A percentile compares a stretch with the other conserved stretches of the same genome.
Conservation (phyloP, 2,113 vertebrate species). For the Phaethon lepturus region DNA sequence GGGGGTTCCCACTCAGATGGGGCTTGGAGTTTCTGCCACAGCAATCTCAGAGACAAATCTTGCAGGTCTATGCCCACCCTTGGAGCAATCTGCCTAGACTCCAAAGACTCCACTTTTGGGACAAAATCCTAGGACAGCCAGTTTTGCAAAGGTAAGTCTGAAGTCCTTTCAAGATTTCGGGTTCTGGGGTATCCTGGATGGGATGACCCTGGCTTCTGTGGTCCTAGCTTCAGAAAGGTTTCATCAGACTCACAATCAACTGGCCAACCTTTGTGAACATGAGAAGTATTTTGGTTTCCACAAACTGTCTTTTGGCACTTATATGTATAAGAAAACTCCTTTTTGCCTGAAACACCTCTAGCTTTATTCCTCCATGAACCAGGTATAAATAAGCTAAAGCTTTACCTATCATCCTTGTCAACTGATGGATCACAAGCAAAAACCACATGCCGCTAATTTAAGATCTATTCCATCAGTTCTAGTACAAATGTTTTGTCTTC, state of each 20-base stretch:
- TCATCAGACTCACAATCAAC: neutral
- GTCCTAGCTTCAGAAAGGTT: neutral
- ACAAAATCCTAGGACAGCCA: neutral
- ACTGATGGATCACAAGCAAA: neutral
- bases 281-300: neutral
- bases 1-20: neutral
- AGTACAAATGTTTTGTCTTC: neutral
- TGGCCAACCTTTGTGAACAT: neutral
- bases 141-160: neutral
- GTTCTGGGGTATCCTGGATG: neutral
- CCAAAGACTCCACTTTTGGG: neutral
- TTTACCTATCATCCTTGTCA: neutral
- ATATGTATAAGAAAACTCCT: neutral
- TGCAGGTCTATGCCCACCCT: neutral
- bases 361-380: neutral
- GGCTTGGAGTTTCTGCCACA: neutral
- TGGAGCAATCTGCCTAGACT: neutral
- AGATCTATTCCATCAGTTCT: neutral
- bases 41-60: neutral
- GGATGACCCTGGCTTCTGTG: neutral
- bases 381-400: neutral
- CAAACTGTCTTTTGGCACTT: neutral
- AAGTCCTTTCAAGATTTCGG: neutral
- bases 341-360: neutral
- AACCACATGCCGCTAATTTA: neutral